These are phyloP conservation scores for Nephotettix cincticeps DNA, from an alignment of 1,140 invertebrate genomes.

Conservation along the genomic window DNA sequence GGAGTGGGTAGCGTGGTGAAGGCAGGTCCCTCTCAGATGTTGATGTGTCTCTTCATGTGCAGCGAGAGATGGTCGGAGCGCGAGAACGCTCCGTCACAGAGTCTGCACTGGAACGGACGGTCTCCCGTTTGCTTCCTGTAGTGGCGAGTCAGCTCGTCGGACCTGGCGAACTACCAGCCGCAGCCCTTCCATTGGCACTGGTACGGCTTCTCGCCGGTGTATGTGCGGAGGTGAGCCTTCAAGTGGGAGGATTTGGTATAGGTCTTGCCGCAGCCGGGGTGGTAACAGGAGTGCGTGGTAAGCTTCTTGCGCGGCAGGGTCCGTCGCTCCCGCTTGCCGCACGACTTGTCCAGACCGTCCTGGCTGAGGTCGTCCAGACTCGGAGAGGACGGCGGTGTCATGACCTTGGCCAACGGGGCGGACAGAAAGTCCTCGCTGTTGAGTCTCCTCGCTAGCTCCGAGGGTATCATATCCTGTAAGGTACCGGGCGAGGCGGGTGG, in stretches of 20 bases:
- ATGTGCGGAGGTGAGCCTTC: too few relatives aligned
- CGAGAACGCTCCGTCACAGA: constrained; percentile 64
- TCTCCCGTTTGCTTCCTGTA: too few relatives aligned
- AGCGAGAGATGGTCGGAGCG: constrained; percentile 65
- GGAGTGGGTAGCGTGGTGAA: too few relatives aligned
- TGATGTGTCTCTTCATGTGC: too few relatives aligned
- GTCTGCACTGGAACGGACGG: too few relatives aligned
- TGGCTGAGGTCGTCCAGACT: constrained; percentile 39
- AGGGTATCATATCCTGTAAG: background rate
- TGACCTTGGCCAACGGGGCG: constrained; percentile 42
- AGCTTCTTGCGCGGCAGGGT: constrained; percentile 55
- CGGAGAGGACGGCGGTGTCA: constrained; percentile 52
- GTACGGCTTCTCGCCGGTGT: too few relatives aligned
- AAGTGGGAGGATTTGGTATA: too few relatives aligned
- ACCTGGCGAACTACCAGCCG: constrained; percentile 71
- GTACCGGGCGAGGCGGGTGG: constrained; percentile 35
- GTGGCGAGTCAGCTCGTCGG: too few relatives aligned
- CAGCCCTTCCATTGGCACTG: too few relatives aligned
- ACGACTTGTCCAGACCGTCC: constrained; percentile 37
- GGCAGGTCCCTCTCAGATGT: too few relatives aligned
- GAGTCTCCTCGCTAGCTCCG: constrained; percentile 9
- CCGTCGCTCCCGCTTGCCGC: constrained; percentile 46
- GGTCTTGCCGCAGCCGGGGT: constrained; percentile 65
- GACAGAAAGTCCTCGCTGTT: background rate
- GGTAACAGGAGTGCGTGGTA: constrained; percentile 61